phyloP scores from a whole-genome alignment of 2,888 invertebrate genomes.

The Drosophila multiciliata region DNA sequence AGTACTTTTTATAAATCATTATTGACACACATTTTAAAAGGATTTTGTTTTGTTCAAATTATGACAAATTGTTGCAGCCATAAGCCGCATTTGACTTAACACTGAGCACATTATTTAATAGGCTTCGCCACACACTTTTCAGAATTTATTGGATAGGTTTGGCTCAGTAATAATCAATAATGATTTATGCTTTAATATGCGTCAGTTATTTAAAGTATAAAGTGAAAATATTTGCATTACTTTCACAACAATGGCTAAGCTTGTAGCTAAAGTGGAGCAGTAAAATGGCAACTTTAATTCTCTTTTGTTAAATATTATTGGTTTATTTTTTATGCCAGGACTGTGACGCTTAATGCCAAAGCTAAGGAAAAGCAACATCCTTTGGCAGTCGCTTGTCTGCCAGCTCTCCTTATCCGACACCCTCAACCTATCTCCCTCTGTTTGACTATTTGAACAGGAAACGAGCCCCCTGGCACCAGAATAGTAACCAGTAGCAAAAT shows the following conservation, averaged over 20 bases:
- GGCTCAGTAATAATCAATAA: slow-evolving; percentile 41
- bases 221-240: slow-evolving; percentile 31
- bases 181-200: slow-evolving; percentile 51
- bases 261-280: slow-evolving; percentile 7
- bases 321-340: slow-evolving; percentile 38
- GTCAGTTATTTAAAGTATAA: slow-evolving; percentile 22
- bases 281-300: slow-evolving; percentile 13
- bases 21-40: not conserved
- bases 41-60: slow-evolving; percentile 11
- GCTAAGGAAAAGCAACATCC: slow-evolving; percentile 44
- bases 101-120: slow-evolving; percentile 21
- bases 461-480: slow-evolving; percentile 30
- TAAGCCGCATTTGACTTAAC: slow-evolving; percentile 18
- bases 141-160: not conserved
- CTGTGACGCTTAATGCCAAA: slow-evolving; percentile 38
- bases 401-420: not conserved
- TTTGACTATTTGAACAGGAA: slow-evolving; percentile 43
- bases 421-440: not conserved
- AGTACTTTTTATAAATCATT: slow-evolving; percentile 17
- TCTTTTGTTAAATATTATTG: slow-evolving; percentile 29
- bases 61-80: slow-evolving; percentile 42
- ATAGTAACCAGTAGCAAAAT: slow-evolving; percentile 32
- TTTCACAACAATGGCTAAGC: not conserved
- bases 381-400: slow-evolving; percentile 39
- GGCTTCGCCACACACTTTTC: slow-evolving; percentile 1